Percentiles rank a stretch among this genome's conserved stretches.
phyloP scores from a whole-genome alignment of 2,797 vertebrate species.

The Neosilurus hyrtlii region DNA sequence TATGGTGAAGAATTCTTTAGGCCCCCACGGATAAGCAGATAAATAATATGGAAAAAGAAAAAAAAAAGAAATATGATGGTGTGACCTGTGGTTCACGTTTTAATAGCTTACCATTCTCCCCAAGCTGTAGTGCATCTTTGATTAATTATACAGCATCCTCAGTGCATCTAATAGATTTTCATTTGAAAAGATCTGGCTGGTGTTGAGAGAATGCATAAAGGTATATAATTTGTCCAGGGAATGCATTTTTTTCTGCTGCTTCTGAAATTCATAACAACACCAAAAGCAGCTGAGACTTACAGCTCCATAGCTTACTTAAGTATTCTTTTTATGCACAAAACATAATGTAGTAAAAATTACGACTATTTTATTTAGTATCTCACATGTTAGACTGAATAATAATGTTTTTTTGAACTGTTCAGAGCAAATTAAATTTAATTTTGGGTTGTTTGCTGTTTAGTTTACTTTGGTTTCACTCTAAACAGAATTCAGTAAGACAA shows the following conservation, averaged over 20 bases:
- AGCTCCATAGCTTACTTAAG: not conserved
- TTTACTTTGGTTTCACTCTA: not conserved
- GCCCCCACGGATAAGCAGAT: not conserved
- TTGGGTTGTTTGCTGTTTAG: not conserved
- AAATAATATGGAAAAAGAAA: constrained; percentile 27
- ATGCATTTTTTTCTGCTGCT: not conserved
- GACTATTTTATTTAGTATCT: not conserved
- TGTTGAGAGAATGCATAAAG: not conserved
- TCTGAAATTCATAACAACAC: not conserved
- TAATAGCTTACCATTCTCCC: not conserved
- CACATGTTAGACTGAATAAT: not conserved
- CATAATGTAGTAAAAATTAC: not conserved
- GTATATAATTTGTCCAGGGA: not conserved
- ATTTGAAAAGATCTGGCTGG: constrained; percentile 21
- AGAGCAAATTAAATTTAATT: not conserved
- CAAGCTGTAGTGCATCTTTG: not conserved
- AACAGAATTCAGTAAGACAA: too few relatives aligned
- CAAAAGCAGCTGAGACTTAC: not conserved
- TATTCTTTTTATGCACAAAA: not conserved
- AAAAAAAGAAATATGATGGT: not conserved
- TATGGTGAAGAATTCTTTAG: constrained; percentile 7
- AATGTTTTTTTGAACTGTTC: not conserved
- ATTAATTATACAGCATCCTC: constrained; percentile 24
- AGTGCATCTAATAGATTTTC: constrained; percentile 37
- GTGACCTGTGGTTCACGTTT: not conserved